Conservation (phyloP, 2,888 invertebrate species). For the Zele albiditarsus region DNA sequence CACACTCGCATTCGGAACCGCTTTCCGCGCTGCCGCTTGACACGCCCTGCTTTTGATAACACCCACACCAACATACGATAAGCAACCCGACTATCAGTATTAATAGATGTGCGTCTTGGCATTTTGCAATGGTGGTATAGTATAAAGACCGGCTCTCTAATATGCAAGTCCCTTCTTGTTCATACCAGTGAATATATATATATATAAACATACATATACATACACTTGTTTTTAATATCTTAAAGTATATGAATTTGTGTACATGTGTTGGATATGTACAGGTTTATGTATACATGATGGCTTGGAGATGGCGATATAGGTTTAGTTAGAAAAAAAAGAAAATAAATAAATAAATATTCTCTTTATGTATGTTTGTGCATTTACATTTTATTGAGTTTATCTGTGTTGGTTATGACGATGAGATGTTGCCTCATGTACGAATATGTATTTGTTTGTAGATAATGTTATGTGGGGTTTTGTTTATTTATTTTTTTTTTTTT, state of each 20-base stretch:
- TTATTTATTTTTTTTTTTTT: not conserved
- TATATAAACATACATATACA: not conserved
- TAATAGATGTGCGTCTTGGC: constrained; percentile 69
- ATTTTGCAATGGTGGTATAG: constrained; percentile 51
- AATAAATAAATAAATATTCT: not conserved
- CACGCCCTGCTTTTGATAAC: constrained; percentile 72
- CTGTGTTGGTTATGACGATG: not conserved
- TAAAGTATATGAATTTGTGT: not conserved
- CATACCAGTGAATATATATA: too few species aligned
- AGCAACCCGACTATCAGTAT: constrained; percentile 57
- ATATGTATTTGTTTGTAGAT: not conserved
- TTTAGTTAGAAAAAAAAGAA: not conserved
- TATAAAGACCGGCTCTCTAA: constrained; percentile 44
- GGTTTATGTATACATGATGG: not conserved
- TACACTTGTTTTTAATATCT: not conserved
- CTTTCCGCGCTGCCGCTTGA: constrained; percentile 60
- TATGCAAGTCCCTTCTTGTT: not conserved
- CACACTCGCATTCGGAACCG: constrained; percentile 27
- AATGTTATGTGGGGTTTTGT: not conserved
- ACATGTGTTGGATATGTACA: not conserved
- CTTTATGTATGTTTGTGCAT: not conserved
- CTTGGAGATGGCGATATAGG: not conserved
- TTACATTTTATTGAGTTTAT: not conserved
- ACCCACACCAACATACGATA: constrained; percentile 70
- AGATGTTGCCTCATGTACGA: not conserved